These are phyloP conservation scores for Amblyopsis hoosieri DNA, from an alignment of 2,797 vertebrate genomes.

Conservation along the genomic window DNA sequence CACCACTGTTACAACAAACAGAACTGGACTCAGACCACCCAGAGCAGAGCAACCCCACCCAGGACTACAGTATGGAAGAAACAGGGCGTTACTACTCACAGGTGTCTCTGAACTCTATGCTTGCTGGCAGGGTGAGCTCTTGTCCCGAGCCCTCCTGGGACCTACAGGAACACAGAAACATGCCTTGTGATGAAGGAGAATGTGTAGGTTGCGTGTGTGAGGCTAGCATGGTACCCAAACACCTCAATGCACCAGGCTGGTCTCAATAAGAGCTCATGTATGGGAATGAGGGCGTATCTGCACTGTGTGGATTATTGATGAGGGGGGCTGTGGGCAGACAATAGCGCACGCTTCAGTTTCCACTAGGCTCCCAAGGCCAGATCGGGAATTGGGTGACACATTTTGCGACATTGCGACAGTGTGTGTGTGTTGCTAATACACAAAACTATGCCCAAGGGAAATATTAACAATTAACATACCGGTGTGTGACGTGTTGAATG, in stretches of 20 bases:
- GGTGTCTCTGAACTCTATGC: conserved; percentile 97
- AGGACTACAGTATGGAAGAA: too few species aligned
- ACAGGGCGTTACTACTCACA: conserved; percentile 80
- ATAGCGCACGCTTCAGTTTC: not conserved
- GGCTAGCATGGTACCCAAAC: not conserved
- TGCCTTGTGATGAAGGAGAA: not conserved
- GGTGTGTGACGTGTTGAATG: too few species aligned
- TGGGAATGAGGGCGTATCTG: conserved; percentile 9
- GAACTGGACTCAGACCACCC: too few species aligned
- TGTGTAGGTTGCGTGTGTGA: conserved; percentile 3
- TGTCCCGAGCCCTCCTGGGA: conserved; percentile 84
- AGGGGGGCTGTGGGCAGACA: not conserved
- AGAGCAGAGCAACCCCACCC: too few species aligned
- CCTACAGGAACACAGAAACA: conserved; percentile 71
- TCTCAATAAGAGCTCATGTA: conserved; percentile 2
- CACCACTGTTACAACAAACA: too few species aligned
- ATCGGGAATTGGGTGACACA: conserved; percentile 1
- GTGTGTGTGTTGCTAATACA: not conserved
- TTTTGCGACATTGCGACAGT: not conserved
- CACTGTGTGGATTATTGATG: conserved; percentile 19
- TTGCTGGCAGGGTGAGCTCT: conserved; percentile 89
- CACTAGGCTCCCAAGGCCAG: not conserved
- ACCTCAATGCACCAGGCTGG: conserved; percentile 12
- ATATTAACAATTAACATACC: too few species aligned
- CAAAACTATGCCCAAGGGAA: too few species aligned